These are phyloP conservation scores for Ladona fulva DNA, from an alignment of 1,140 invertebrate genomes.

Conservation along the genomic window DNA sequence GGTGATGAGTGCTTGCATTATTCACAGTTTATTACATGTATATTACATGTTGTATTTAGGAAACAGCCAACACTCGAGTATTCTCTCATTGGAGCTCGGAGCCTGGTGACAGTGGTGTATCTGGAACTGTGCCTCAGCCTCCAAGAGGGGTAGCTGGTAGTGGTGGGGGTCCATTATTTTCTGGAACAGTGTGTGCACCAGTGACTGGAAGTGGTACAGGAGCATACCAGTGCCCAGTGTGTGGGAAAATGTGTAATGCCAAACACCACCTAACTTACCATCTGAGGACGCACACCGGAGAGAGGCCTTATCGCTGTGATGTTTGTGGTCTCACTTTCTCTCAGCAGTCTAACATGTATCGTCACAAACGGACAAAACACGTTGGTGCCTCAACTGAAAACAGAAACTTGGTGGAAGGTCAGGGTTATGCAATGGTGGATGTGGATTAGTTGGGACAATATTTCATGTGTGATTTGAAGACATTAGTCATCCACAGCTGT, in stretches of 20 bases:
- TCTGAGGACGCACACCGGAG: neutral
- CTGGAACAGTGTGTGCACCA: neutral
- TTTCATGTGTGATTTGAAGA: too few species aligned
- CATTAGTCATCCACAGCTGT: too few species aligned
- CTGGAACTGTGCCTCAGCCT: neutral
- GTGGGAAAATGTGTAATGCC: neutral
- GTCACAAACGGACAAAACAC: neutral
- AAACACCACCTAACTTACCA: neutral
- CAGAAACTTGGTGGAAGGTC: neutral
- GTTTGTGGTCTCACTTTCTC: neutral
- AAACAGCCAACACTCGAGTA: neutral
- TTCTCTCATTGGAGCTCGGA: neutral
- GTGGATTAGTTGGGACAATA: neutral
- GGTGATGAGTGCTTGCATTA: too few species aligned
- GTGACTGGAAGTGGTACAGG: neutral
- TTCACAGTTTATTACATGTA: too few species aligned
- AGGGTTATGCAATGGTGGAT: neutral
- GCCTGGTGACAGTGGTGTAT: neutral
- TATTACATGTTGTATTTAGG: too few species aligned
- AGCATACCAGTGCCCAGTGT: neutral
- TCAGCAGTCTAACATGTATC: conserved; percentile 4
- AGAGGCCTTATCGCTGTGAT: neutral
- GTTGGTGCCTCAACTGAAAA: neutral
- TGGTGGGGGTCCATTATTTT: neutral
- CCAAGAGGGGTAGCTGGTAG: neutral